Evolutionary conservation across 53 echinoderm and acorn worm species (phyloP), one percentile per base, ranked within the genome.

Genomic region (Arbacia lixula): DNA sequence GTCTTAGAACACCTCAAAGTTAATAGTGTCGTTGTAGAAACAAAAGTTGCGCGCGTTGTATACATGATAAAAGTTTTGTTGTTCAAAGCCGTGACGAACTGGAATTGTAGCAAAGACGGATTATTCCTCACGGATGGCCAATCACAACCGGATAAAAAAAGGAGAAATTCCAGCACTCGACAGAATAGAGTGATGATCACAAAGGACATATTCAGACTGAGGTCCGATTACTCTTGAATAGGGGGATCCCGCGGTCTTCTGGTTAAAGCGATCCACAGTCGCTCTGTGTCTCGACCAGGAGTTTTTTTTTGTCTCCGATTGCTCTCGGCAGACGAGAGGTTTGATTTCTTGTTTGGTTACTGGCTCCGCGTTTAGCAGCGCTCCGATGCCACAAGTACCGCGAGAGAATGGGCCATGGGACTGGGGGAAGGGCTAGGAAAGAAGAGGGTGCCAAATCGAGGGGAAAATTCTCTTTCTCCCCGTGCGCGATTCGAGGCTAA

Each of bases 381-480:
- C 24, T 21, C 76, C 36, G 54, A 33, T 57, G 57, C 16, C 57
- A 21, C 5, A 21, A 57, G 5, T 10, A 5, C 22, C 12, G 46
- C 46, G 46, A 14, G n/a, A 69, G 42, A 66, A 66, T 66, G 43
- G 43, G 43, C 43, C 43, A 43, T 42, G 26, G 43, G 69, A 66
- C 26, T 21, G 42, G 4, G 69, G 46, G 27, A 69, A n/a, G 29
- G 69, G 69, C 69, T n/a, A 46, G 14, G 49, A 14, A 46, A 14
- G 57, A 57, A 57, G 20, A 57, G 57, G 78, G 58, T 55, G 78
- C 34, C 30, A 77, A 77, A 77, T 77, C 56, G 78, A 77, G 78
- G 55, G 60, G 38, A 77, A 77, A 77, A 77, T n/a, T 77, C 60
- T 77, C 60, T 37, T 77, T 77, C 60, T 77, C 78, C 28, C 22